Percentiles rank a stretch among this genome's conserved stretches.
These are phyloP conservation scores for Plagodis pulveraria DNA, from an alignment of 2,888 invertebrate species.

Conservation along the genomic window DNA sequence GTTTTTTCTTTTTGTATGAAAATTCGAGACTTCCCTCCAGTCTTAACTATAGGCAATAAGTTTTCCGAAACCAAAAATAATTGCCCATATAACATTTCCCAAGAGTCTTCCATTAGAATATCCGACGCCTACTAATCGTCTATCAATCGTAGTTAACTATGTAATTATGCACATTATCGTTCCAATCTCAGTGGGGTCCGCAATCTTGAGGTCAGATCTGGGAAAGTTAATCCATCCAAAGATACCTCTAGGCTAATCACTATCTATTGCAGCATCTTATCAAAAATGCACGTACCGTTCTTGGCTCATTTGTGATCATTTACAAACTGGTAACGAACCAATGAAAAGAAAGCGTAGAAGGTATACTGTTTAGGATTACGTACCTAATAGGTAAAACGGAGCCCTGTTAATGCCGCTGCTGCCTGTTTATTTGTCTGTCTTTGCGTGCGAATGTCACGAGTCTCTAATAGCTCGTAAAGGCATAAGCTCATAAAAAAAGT, in stretches of 20 bases:
- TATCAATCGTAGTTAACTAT: constrained; percentile 10
- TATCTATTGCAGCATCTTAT: constrained; percentile 7
- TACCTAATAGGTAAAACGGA: no score
- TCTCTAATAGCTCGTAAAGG: no score
- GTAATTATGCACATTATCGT: constrained; percentile 24
- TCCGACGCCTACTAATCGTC: constrained; percentile 5
- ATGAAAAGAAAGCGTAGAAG: not conserved
- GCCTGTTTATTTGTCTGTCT: no score
- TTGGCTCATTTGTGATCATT: constrained; percentile 22
- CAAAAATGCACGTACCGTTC: constrained; percentile 6
- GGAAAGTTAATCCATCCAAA: constrained; percentile 9
- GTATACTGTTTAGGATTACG: no score
- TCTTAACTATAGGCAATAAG: no score
- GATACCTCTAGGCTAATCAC: constrained; percentile 11
- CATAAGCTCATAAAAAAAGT: no score
- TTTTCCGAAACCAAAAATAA: no score
- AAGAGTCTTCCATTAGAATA: constrained; percentile 2
- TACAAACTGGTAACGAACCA: constrained; percentile 9
- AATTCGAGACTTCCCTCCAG: no score
- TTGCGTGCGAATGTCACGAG: no score
- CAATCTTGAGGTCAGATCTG: constrained; percentile 27
- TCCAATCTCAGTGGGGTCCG: constrained; percentile 7
- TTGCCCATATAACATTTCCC: not conserved
- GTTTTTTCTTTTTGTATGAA: no score
- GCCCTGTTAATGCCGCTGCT: no score